Base-by-base conservation (phyloP, 2,888 invertebrate genomes). In the Synergus laeviventris region DNA sequence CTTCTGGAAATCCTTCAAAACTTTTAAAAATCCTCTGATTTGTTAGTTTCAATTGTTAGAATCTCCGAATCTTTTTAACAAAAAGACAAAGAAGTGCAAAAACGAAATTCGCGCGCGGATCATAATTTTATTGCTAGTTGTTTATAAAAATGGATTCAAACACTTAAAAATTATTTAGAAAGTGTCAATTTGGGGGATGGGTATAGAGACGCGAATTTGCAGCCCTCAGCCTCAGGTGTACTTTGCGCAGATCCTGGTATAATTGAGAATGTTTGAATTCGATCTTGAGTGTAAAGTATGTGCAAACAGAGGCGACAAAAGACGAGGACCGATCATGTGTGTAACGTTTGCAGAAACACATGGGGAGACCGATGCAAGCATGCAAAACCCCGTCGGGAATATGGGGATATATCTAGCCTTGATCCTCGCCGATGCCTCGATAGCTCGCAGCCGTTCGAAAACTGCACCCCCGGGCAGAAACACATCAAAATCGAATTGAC, bases 401-500 rank as follows among this genome's bases (percentile, higher is more conserved):
- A 81, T 81, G 61, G 74, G 62, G 77, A 76, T 39, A 21, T 61
- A 60, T 74, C 56, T 42, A 59, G 38, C 56, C 59, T 60, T 79
- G 81, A 79, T 81, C 76, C 78, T 74, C 73, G 73, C 59, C 74
- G 74, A 64, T 66, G 64, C 78, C 62, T 76, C 49, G 21, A 31
- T 56, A 12, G 56, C 11, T 56, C 21, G 74, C 75, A 70, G 75
- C 76, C 66, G 75, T 38, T 74, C 76, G 74, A 75, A 76, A 80
- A 79, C 75, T 73, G 76, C 78, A 81, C 81, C 87, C 86, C 87
- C 84, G 85, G 88, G 87, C 87, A 87, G 88, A 89, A 89, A 89
- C 90, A 88, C 90, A 90, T 90, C 89, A 90, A 90, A 90, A 90
- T 90, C 90, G 89, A 90, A 90, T 90, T 87, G 87, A 89, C 89